Evolutionary conservation across 37 sponge, comb jelly and placozoan species (phyloP).

Genomic region (Haliclona indistincta): DNA sequence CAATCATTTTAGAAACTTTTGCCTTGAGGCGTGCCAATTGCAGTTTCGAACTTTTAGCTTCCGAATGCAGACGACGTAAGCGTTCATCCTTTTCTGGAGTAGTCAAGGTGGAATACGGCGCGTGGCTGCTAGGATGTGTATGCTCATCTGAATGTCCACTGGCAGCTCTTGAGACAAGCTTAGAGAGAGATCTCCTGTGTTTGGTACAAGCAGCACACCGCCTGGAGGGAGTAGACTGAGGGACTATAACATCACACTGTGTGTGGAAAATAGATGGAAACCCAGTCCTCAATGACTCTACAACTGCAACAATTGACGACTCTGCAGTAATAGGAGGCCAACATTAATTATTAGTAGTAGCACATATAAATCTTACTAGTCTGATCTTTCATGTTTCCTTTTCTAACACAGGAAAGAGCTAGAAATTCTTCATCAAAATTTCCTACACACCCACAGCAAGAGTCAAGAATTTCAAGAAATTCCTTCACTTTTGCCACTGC

Average conservation of each 20-base stretch:
- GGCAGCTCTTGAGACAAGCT: no score
- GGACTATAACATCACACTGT: slow-evolving; percentile 32
- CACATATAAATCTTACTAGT: slow-evolving; percentile 10
- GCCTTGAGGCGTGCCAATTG: no score
- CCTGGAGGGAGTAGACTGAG: neutral
- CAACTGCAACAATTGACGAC: slow-evolving; percentile 2
- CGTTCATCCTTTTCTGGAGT: slow-evolving; percentile 6
- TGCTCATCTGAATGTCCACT: neutral
- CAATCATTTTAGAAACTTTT: no score
- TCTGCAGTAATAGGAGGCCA: slow-evolving; percentile 8
- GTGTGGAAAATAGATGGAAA: slow-evolving; percentile 22
- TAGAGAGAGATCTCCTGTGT: no score
- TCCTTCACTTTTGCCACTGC: no score
- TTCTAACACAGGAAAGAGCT: neutral
- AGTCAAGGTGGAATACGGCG: neutral
- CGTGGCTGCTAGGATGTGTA: slow-evolving; percentile 22
- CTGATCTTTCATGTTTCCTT: neutral
- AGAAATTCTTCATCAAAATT: slow-evolving; percentile 19
- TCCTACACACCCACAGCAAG: no score
- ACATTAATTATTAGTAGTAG: no score
- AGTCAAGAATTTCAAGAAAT: no score
- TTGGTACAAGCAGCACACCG: slow-evolving; percentile 17
- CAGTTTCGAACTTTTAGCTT: neutral
- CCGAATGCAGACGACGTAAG: neutral
- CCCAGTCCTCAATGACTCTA: slow-evolving; percentile 12